Evolutionary conservation across 1,140 invertebrate genomes (phyloP), one percentile per base, ranked within the genome.

Genomic region (Tribolium madens): DNA sequence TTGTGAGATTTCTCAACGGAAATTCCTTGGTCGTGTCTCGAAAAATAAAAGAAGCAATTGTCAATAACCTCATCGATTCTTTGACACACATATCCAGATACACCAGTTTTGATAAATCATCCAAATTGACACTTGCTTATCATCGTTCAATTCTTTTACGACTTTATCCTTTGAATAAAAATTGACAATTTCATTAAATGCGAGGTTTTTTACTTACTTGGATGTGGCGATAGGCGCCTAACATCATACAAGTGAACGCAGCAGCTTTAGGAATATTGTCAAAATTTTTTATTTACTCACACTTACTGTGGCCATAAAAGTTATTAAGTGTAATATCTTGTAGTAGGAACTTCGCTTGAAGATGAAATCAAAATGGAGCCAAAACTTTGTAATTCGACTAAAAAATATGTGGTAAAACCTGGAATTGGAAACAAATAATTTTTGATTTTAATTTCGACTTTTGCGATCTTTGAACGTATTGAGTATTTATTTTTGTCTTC

Each of bases 31-130:
- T 9, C 13, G 18, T 68, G 12, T 75, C 53, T 48, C 80, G 31
- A 7, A 77, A 15, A 50, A 83, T 79, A 31, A 76, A 74, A 15
- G 80, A 80, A 7, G 70, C 81, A 26, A 81, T 78, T 3, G 81
- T 70, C 13, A 78, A 80, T 12, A 83, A 46, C 53, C 81, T 76
- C 52, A 80, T 33, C 3, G 68, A 52, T 26, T 83, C 81, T 74
- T 83, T 83, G 0, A 83, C 64, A 64, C 81, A 80, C 80, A 80
- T 83, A 26, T 78, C 79, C 9, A 81, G 21, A 69, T 80, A 83
- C 17, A 46, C 33, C 17, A 81, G 46, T 64, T 78, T 71, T 7
- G 71, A 14, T 26, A 80, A 50, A 33, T 77, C 76, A 9, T 14
- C 48, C 47, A 18, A 68, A 12, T 76, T n/a, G 10, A 71, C 7